phyloP scores from a whole-genome alignment of 2,797 vertebrate species.

The Thunnus albacares region DNA sequence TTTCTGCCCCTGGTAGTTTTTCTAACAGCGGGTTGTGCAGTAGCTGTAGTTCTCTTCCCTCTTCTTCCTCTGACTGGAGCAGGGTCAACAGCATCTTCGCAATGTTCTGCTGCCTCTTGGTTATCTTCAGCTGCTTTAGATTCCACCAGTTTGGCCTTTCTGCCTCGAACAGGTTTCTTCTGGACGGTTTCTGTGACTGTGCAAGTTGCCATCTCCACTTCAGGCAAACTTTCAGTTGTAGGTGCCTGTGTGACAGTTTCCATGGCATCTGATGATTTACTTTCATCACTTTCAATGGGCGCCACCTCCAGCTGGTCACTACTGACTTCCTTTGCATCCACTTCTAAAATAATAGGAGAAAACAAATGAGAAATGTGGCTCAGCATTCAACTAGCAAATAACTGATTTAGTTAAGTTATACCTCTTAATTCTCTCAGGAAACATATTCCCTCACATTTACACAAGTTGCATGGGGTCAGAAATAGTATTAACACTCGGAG shows the following conservation, averaged over 20 bases:
- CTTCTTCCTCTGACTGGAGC: conserved; percentile 70
- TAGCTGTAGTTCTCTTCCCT: conserved; percentile 63
- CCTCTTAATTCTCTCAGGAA: not conserved
- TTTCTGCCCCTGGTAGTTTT: conserved; percentile 68
- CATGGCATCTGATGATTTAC: not conserved
- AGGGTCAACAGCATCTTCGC: conserved; percentile 16
- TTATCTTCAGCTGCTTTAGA: conserved; percentile 32
- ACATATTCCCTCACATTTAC: not conserved
- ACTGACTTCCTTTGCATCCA: conserved; percentile 22
- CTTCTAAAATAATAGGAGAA: not conserved
- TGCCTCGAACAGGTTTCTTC: conserved; percentile 58
- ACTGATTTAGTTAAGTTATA: not conserved
- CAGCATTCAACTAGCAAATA: not conserved
- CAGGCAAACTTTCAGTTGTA: conserved; percentile 31
- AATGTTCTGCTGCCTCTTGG: conserved; percentile 14
- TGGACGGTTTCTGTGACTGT: conserved; percentile 7
- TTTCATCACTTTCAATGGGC: conserved; percentile 7
- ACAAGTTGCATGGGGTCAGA: too few species aligned
- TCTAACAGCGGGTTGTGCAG: conserved; percentile 55
- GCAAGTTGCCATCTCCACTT: conserved; percentile 1
- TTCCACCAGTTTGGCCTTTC: conserved; percentile 36
- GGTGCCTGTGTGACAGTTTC: conserved; percentile 18
- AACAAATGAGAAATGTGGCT: not conserved
- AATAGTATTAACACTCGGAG: too few species aligned
- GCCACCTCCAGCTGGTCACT: conserved; percentile 10